Evolutionary conservation across 2,888 invertebrate species (phyloP).

Genomic region (Maniola hyperantus): DNA sequence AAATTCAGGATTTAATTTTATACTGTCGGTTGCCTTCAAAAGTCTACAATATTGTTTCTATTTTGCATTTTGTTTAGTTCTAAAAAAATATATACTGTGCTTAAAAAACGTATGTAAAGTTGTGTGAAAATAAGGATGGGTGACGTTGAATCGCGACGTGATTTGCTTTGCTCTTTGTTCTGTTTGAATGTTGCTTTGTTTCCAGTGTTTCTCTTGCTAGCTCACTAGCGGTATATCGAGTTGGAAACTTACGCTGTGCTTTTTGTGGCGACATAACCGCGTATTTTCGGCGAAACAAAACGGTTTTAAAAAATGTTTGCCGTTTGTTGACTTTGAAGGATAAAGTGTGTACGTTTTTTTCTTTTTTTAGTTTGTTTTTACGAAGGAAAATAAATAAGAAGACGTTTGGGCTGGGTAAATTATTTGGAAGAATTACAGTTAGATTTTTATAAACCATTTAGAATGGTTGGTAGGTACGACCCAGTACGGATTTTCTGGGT

Average conservation of each 20-base stretch:
- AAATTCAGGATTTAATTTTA: too few relatives aligned
- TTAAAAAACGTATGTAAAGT: neutral
- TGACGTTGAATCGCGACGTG: slow-evolving; percentile 5
- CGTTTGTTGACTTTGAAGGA: slow-evolving; percentile 6
- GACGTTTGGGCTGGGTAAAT: neutral
- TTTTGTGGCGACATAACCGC: slow-evolving; percentile 3
- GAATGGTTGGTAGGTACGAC: too few relatives aligned
- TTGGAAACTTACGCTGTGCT: slow-evolving; percentile 14
- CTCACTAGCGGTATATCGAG: slow-evolving; percentile 19
- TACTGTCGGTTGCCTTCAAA: too few relatives aligned
- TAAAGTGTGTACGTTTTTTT: neutral
- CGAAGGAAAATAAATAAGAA: neutral
- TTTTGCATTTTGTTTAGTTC: neutral
- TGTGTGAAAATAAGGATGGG: neutral
- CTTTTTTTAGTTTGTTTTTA: neutral
- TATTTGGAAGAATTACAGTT: neutral
- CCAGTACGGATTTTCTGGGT: too few relatives aligned
- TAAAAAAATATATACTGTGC: neutral
- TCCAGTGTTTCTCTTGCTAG: slow-evolving; percentile 5
- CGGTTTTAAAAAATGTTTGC: slow-evolving; percentile 7
- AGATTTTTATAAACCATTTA: too few relatives aligned
- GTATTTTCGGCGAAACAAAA: slow-evolving; percentile 13
- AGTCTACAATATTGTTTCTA: too few relatives aligned
- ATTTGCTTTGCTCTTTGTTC: slow-evolving; percentile 24
- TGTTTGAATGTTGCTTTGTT: slow-evolving; percentile 14